A percentile compares a stretch with the other conserved stretches of the same genome.
Evolutionary conservation across 2,113 vertebrate species (phyloP).

Genomic region (Chunga burmeisteri): DNA sequence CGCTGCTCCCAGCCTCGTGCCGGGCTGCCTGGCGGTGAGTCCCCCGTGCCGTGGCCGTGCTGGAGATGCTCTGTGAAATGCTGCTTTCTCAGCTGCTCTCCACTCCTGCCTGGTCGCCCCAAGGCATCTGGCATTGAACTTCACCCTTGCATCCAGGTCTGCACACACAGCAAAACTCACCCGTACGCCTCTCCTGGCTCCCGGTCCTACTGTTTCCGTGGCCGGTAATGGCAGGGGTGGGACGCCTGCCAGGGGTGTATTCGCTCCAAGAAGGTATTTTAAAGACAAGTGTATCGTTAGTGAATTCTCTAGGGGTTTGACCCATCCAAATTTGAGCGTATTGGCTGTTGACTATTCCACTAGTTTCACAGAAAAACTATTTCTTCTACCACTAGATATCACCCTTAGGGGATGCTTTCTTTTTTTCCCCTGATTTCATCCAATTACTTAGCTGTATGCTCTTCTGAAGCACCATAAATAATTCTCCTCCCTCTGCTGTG

Average conservation of each 20-base stretch:
- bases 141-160: fast-evolving
- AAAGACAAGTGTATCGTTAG: background rate
- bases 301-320: background rate
- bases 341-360: background rate
- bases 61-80: background rate
- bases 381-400: conserved; percentile 5
- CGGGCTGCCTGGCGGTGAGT: background rate
- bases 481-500: conserved; percentile 60
- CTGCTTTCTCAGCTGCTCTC: background rate
- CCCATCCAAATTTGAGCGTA: background rate
- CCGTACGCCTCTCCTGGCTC: fast-evolving
- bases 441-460: conserved; percentile 62
- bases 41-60: fast-evolving
- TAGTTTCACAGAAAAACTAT: background rate
- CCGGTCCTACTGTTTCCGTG: background rate
- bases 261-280: background rate
- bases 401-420: conserved; percentile 27
- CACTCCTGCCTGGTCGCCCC: fast-evolving
- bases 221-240: background rate
- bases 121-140: background rate
- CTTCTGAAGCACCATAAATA: conserved; percentile 60
- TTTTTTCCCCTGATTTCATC: conserved; percentile 53
- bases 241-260: background rate
- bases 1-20: background rate
- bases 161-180: fast-evolving